phyloP scores from a whole-genome alignment of 2,888 invertebrate genomes.

The Anarsia innoxiella region DNA sequence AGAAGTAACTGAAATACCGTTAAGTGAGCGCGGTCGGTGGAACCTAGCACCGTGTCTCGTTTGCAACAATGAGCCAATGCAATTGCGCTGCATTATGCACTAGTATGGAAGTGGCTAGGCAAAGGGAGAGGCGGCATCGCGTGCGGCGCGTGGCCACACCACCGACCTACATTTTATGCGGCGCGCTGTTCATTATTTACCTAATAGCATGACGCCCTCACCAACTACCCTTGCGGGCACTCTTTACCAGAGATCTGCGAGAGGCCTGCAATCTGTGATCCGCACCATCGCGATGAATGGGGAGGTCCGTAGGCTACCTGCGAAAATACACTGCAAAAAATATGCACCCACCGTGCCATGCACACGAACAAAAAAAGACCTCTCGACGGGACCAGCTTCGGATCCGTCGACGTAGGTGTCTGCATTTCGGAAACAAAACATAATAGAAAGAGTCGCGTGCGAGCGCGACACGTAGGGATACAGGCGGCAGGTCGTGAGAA shows the following conservation, averaged over 20 bases:
- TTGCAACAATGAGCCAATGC: conserved; percentile 40
- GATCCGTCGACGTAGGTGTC: conserved; percentile 63
- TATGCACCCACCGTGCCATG: conserved; percentile 50
- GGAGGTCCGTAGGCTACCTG: conserved; percentile 53
- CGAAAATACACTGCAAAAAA: conserved; percentile 63
- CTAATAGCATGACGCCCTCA: conserved; percentile 43
- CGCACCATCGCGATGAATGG: conserved; percentile 36
- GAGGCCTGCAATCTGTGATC: conserved; percentile 18
- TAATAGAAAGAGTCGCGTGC: conserved; percentile 68
- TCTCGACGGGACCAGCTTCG: conserved; percentile 51
- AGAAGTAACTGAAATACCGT: conserved; percentile 23
- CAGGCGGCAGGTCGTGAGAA: conserved; percentile 69
- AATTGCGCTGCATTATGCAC: conserved; percentile 37
- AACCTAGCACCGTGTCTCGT: conserved; percentile 13
- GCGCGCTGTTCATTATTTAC: conserved; percentile 58
- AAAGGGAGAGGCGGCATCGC: conserved; percentile 54
- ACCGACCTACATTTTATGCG: conserved; percentile 74
- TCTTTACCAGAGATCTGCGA: too few species aligned
- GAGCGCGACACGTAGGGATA: conserved; percentile 61
- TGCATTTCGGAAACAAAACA: conserved; percentile 74
- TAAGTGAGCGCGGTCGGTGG: conserved; percentile 19
- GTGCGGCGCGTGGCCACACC: conserved; percentile 53
- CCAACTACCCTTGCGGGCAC: conserved; percentile 29
- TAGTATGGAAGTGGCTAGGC: conserved; percentile 27
- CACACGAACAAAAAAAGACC: conserved; percentile 63